A percentile compares a stretch with the other conserved stretches of the same genome.
Conservation (phyloP, 2,113 vertebrate species). For the Menura novaehollandiae region DNA sequence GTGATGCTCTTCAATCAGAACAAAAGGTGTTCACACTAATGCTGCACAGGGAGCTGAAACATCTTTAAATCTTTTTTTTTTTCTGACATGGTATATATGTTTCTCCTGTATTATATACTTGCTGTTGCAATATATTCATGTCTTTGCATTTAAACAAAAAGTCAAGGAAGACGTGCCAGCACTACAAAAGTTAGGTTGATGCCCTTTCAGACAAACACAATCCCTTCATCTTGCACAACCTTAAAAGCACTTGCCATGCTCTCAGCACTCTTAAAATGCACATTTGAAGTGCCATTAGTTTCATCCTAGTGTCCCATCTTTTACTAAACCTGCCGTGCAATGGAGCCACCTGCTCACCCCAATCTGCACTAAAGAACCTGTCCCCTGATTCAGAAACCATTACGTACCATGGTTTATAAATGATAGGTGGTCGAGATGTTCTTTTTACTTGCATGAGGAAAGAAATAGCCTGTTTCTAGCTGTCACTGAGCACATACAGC, state of each 20-base stretch:
- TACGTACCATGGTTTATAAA: neutral
- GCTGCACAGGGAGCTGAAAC: neutral
- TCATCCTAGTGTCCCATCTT: neutral
- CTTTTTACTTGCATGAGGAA: neutral
- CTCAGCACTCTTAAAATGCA: neutral
- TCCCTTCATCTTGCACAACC: neutral
- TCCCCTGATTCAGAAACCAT: neutral
- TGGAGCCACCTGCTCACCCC: neutral
- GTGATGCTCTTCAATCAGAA: neutral
- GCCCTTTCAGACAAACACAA: neutral
- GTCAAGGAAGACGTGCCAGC: rapidly evolving
- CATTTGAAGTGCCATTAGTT: neutral
- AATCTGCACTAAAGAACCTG: neutral
- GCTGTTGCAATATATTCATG: neutral
- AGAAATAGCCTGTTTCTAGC: neutral
- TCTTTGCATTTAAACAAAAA: neutral
- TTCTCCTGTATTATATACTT: neutral
- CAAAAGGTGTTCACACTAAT: neutral
- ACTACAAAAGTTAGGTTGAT: neutral
- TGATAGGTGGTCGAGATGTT: neutral
- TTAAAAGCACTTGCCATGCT: neutral
- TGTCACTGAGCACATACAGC: slow-evolving; percentile 12
- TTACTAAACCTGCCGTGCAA: neutral
- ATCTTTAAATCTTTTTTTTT: neutral
- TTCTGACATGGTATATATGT: neutral